Evolutionary conservation across 1,140 invertebrate species (phyloP), one percentile per base, ranked within the genome.

Genomic region (Apis cerana): DNA sequence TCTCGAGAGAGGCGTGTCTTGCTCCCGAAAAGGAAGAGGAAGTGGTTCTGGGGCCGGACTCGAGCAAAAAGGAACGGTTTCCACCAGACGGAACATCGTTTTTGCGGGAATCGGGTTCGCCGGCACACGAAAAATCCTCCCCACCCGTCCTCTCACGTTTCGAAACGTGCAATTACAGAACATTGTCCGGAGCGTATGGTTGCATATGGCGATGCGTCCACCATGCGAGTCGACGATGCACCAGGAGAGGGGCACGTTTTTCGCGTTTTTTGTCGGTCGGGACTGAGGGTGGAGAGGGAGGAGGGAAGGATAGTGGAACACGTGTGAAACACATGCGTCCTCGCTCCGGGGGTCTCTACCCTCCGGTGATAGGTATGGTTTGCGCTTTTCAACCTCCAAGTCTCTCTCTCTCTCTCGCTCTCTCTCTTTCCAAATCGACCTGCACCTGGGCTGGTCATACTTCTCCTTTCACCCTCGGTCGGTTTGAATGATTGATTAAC

Each of bases 281-380:
- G 81, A 69, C n/a, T 12, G 48, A 80, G 52, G 79, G 62, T 54
- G 27, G 50, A 81, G 80, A 54, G 33, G 78, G 56, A 70, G 17
- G n/a, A 56, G 79, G 79, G n/a, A 56, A 75, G 79, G 33, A 43
- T 80, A 74, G 77, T 82, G 86, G 82, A 88, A 78, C 89, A 90
- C 88, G 84, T 90, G 89, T 83, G 81, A 89, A 85, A 77, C 89
- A 90, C 83, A 87, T 90, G 89, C 85, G n/a, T 75, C 8, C 64
- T 54, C 71, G 64, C 54, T 82, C 83, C 72, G 79, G 79, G 68
- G 80, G 72, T 76, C 78, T 70, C 75, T 70, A 72, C 83, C 71
- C 83, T 81, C 67, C 68, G 50, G 23, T 54, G 62, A 1, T 43
- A 43, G 5, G 33, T 43, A 43, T 43, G 33, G 33, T 64, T 52